Conservation (phyloP, 2,113 vertebrate species). For the Rana temporaria region DNA sequence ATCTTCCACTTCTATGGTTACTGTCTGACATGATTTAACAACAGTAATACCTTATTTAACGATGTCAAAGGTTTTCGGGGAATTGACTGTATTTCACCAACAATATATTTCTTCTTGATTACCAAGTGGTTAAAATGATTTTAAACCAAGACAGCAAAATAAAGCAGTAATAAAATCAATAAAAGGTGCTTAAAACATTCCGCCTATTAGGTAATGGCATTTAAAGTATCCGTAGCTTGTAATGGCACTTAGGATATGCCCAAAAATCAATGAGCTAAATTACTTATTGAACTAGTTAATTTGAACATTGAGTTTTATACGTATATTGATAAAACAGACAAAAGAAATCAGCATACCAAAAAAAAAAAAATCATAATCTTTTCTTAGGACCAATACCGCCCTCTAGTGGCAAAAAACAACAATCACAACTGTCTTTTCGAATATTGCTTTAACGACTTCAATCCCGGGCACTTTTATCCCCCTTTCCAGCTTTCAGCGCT, state of each 20-base stretch:
- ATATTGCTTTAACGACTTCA: no score
- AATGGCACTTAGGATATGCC: constrained; percentile 85
- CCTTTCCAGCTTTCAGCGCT: no score
- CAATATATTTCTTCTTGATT: constrained; percentile 85
- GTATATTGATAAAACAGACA: constrained; percentile 79
- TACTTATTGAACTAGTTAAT: constrained; percentile 89
- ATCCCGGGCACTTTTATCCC: no score
- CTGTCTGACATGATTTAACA: constrained; percentile 80
- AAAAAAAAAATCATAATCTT: not conserved
- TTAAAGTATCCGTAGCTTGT: constrained; percentile 88
- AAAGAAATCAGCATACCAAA: constrained; percentile 59
- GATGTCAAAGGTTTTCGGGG: constrained; percentile 84
- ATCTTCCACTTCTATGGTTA: constrained; percentile 70
- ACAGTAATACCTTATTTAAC: constrained; percentile 81
- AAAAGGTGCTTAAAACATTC: constrained; percentile 87
- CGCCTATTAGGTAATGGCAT: constrained; percentile 87
- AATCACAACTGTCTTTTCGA: no score
- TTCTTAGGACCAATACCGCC: constrained; percentile 72
- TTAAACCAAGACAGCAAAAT: constrained; percentile 88
- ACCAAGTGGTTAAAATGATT: constrained; percentile 84
- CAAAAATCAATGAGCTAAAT: constrained; percentile 86
- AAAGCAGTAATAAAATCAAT: constrained; percentile 88
- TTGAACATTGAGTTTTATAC: constrained; percentile 84
- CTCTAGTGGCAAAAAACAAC: constrained; percentile 69
- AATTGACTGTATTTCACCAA: constrained; percentile 83